These are phyloP conservation scores for Drosophila diplacantha DNA, from an alignment of 2,888 invertebrate species.

Conservation along the genomic window DNA sequence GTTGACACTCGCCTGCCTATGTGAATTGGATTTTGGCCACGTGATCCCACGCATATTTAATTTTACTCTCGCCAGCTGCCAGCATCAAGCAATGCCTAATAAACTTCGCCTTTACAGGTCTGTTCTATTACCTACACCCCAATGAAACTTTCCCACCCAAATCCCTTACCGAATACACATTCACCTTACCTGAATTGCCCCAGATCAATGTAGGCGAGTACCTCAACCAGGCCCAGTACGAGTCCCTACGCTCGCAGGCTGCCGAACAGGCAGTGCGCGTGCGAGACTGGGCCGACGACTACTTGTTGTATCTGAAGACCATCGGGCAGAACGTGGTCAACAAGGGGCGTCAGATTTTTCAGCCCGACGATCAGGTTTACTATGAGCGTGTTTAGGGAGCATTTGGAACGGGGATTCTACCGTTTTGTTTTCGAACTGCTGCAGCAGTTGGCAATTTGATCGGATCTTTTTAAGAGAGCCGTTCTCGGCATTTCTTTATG, in stretches of 20 bases:
- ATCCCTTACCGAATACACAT: constrained; percentile 67
- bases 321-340: constrained; percentile 80
- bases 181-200: constrained; percentile 71
- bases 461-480: not conserved
- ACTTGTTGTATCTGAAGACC: constrained; percentile 78
- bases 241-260: constrained; percentile 79
- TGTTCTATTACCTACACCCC: constrained; percentile 77
- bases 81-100: constrained; percentile 33
- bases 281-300: constrained; percentile 77
- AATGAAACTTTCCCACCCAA: constrained; percentile 76
- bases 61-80: constrained; percentile 26
- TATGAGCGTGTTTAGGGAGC: constrained; percentile 68
- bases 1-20: constrained; percentile 19
- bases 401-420: constrained; percentile 45
- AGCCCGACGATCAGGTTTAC: constrained; percentile 59
- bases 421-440: constrained; percentile 62
- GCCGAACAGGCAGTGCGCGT: constrained; percentile 79
- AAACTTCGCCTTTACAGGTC: constrained; percentile 66
- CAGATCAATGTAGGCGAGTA: constrained; percentile 70
- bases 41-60: constrained; percentile 39
- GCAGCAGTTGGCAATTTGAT: constrained; percentile 51
- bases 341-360: constrained; percentile 78
- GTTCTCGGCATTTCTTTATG: constrained; percentile 18
- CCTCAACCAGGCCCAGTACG: constrained; percentile 67
- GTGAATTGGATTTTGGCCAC: constrained; percentile 5